A percentile compares a stretch with the other conserved stretches of the same genome.
These are phyloP conservation scores for Macrophya alboannulata DNA, from an alignment of 2,888 invertebrate genomes.

Conservation along the genomic window DNA sequence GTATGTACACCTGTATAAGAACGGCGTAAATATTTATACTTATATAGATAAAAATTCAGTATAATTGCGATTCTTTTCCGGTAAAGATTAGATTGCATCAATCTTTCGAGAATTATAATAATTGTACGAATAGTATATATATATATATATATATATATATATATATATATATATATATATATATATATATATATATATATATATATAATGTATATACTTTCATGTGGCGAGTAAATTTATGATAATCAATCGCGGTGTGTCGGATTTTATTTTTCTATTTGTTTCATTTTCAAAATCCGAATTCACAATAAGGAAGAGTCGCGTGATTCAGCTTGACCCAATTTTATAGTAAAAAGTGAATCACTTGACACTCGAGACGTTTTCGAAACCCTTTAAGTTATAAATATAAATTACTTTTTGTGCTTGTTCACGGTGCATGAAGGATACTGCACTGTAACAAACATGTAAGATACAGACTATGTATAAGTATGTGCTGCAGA, in stretches of 20 bases:
- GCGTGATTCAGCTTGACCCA: constrained; percentile 25
- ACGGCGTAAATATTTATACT: background rate
- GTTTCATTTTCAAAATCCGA: too few relatives aligned
- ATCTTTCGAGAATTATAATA: background rate
- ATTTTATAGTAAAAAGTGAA: constrained; percentile 25
- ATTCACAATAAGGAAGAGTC: background rate
- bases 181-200: too few relatives aligned
- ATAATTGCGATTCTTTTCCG: background rate
- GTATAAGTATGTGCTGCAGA: background rate
- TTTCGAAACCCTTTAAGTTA: background rate
- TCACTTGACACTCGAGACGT: constrained; percentile 6
- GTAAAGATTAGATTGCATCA: background rate
- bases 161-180: too few relatives aligned
- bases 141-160: too few relatives aligned
- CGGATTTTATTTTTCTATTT: too few relatives aligned
- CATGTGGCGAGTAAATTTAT: too few relatives aligned
- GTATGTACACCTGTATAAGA: too few relatives aligned
- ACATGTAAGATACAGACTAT: background rate
- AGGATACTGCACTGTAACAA: background rate
- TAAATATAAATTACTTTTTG: constrained; percentile 4
- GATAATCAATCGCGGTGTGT: too few relatives aligned
- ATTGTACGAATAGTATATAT: background rate
- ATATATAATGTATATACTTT: too few relatives aligned
- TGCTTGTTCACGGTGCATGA: constrained; percentile 16
- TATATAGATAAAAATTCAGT: background rate